A percentile compares a stretch with the other conserved stretches of the same genome.
Conservation (phyloP, 1,140 invertebrate species). For the Monomorium pharaonis region DNA sequence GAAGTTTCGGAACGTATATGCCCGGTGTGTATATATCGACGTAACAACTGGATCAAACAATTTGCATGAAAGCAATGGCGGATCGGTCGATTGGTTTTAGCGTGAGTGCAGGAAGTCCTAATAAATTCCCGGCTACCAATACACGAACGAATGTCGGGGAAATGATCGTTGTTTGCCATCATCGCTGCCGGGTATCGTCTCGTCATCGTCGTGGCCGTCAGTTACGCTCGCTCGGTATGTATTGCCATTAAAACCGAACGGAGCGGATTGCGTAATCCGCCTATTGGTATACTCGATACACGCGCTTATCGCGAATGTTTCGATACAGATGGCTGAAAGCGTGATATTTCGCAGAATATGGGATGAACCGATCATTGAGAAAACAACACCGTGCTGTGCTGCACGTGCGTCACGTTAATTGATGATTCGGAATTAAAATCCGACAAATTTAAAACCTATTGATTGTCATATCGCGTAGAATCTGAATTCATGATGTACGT, state of each 20-base stretch:
- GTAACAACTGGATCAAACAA: constrained; percentile 18
- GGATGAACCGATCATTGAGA: background rate
- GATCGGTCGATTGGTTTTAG: constrained; percentile 45
- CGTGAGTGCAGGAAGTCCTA: background rate
- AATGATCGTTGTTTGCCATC: constrained; percentile 63
- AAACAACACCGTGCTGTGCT: background rate
- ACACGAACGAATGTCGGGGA: constrained; percentile 28
- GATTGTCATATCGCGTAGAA: background rate
- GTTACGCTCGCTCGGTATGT: constrained; percentile 11
- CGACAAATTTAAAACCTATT: background rate
- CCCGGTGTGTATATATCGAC: background rate
- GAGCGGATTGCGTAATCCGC: constrained; percentile 57
- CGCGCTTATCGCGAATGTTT: constrained; percentile 21
- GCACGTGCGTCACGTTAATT: background rate
- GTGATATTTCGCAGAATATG: constrained; percentile 18
- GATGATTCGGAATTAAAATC: background rate
- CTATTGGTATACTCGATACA: constrained; percentile 27
- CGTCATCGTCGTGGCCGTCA: constrained; percentile 45
- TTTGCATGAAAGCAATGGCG: constrained; percentile 19
- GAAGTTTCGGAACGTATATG: background rate
- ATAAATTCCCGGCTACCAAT: constrained; percentile 61
- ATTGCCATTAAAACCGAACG: constrained; percentile 48
- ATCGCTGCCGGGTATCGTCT: constrained; percentile 7
- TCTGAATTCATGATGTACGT: background rate
- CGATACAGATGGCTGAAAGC: constrained; percentile 11